Evolutionary conservation across 2,888 invertebrate species (phyloP).

Genomic region (Pandemis heparana): DNA sequence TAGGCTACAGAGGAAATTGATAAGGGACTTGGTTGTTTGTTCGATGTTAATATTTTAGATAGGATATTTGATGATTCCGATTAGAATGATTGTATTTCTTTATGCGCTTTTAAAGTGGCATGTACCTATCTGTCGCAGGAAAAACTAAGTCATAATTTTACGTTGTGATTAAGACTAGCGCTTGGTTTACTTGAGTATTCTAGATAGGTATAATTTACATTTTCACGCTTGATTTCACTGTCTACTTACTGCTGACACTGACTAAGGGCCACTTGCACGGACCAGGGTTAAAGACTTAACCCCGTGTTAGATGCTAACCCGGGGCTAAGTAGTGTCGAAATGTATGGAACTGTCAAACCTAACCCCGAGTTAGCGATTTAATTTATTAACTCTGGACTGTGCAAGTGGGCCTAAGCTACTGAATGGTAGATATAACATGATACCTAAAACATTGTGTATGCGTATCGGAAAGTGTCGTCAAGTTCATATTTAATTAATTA

Average conservation of each 20-base stretch:
- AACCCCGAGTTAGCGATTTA: too few relatives aligned
- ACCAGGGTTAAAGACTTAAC: too few relatives aligned
- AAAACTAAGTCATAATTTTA: too few relatives aligned
- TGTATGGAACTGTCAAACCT: too few relatives aligned
- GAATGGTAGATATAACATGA: background rate
- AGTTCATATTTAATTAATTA: background rate
- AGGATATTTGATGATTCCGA: slow-evolving; percentile 14
- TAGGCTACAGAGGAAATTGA: background rate
- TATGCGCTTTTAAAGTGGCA: too few relatives aligned
- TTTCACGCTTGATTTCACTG: background rate
- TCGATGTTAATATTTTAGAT: background rate
- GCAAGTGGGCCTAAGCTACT: background rate
- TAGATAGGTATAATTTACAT: background rate
- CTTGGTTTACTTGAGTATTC: too few relatives aligned
- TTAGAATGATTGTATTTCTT: background rate
- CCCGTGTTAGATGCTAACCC: too few relatives aligned
- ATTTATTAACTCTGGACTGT: too few relatives aligned
- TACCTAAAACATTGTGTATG: too few relatives aligned
- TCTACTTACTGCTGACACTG: background rate
- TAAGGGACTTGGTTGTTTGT: slow-evolving; percentile 2
- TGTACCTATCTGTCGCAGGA: background rate
- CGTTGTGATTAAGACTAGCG: too few relatives aligned
- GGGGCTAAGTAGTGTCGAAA: too few relatives aligned
- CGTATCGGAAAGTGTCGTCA: background rate
- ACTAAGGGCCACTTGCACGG: too few relatives aligned